Evolutionary conservation across 1,140 invertebrate species (phyloP), one percentile per base, ranked within the genome.

Genomic region (Brachystomella parvula): DNA sequence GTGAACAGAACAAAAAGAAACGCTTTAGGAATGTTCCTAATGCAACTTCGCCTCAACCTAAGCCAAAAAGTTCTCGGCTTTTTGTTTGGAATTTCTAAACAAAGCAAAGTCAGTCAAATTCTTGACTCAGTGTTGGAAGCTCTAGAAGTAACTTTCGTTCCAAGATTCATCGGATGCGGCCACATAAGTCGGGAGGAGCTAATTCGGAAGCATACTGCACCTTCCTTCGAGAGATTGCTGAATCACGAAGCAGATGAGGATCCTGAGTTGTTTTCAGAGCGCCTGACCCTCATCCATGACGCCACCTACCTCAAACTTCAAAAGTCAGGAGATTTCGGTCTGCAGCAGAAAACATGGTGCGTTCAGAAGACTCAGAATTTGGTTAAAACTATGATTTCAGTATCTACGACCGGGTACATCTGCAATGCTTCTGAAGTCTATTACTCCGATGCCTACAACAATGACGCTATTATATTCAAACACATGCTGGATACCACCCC

Each of bases 381-480:
- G 1, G 28, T 62, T 1, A 66, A 69, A 63, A 47, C 60, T 1
- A 66, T 69, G 68, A 66, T 66, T 31, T 32, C 63, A 19, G 39
- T n/a, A 19, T 21, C 65, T 44, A 31, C 68, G 1, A 44, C 31
- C 26, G 68, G 68, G 0, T 53, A 63, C 24, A 66, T 69, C 1
- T 21, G 66, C 1, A 53, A 66, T 1, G 47, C 44, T 15, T 31
- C 28, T 15, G 64, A 63, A 24, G n/a, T 31, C 1, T 69, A 28
- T 53, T 31, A 31, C n/a, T 30, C 64, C 3, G 64, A 66, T 32
- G 47, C 33, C 1, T 29, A 47, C 2, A 58, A 66, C 47, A 66
- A 63, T 59, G 68, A 69, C 29, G 60, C 68, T 2, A 26, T 21
- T 12, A 69, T 69, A 28, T 66, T 68, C 15, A 58, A 61, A n/a